phyloP scores from a whole-genome alignment of 1,140 invertebrate species.

The Muscidifurax raptorellus region DNA sequence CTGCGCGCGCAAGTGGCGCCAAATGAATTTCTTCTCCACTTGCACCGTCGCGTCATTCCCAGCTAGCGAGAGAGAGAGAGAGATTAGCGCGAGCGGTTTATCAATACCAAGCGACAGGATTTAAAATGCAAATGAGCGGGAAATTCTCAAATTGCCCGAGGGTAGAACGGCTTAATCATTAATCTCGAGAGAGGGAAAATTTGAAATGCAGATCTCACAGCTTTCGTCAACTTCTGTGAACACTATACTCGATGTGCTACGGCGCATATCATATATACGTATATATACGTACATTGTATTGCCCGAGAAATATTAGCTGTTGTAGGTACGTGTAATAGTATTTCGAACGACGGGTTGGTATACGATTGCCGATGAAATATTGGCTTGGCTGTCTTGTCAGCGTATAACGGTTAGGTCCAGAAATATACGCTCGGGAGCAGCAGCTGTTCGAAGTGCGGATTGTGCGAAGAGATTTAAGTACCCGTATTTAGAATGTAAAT shows the following conservation, averaged over 20 bases:
- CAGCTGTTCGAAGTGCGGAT: neutral
- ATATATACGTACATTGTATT: too few relatives aligned
- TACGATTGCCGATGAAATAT: neutral
- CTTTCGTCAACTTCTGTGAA: neutral
- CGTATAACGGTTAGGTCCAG: neutral
- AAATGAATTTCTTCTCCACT: neutral
- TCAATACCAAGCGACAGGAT: neutral
- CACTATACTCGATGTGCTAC: neutral
- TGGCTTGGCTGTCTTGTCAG: neutral
- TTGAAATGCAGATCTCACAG: conserved; percentile 5
- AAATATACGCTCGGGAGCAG: neutral
- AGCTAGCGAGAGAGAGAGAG: too few relatives aligned
- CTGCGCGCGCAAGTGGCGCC: too few relatives aligned
- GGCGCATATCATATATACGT: too few relatives aligned
- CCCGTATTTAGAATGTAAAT: neutral
- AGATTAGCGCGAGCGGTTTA: neutral
- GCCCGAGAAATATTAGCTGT: too few relatives aligned
- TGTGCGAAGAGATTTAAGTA: neutral
- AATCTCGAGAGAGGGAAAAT: conserved; percentile 2
- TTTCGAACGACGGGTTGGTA: too few relatives aligned
- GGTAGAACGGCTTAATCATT: neutral
- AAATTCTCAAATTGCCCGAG: neutral
- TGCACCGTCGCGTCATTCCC: neutral
- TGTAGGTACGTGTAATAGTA: too few relatives aligned
- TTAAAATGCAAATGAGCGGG: neutral